Percentiles rank a stretch among this genome's conserved stretches.
Evolutionary conservation across 2,888 invertebrate species (phyloP).

Genomic region (Ischnus inquisitorius): DNA sequence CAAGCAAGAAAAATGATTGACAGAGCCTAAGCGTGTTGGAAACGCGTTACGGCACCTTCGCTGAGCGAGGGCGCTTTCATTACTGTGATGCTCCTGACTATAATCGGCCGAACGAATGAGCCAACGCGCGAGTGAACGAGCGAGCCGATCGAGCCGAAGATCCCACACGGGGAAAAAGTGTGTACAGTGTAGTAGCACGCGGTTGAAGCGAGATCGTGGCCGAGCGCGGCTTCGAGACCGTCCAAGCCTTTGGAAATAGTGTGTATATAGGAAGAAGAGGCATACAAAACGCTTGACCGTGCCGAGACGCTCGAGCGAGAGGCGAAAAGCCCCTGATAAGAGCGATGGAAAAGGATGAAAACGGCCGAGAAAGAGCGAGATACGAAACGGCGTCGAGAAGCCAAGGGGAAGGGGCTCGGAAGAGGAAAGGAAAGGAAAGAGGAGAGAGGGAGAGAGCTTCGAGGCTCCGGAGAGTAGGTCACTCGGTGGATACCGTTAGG

Average conservation of each 20-base stretch:
- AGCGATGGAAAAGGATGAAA: neutral
- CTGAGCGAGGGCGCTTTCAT: conserved; percentile 83
- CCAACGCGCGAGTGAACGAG: conserved; percentile 63
- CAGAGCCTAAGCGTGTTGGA: neutral
- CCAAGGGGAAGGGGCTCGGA: conserved; percentile 13
- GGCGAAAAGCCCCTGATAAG: neutral
- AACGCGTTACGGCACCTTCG: conserved; percentile 77
- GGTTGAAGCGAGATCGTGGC: conserved; percentile 60
- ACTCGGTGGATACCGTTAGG: conserved; percentile 82
- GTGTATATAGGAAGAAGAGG: conserved; percentile 64
- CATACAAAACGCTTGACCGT: conserved; percentile 69
- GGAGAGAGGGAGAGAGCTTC: conserved; percentile 64
- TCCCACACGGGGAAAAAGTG: conserved; percentile 41
- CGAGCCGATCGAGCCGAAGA: conserved; percentile 29
- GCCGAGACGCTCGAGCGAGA: conserved; percentile 63
- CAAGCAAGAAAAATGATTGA: neutral
- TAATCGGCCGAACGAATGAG: conserved; percentile 78
- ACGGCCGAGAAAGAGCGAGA: too few species aligned
- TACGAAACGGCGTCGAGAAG: neutral
- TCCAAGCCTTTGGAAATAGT: conserved; percentile 74
- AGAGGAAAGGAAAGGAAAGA: conserved; percentile 62
- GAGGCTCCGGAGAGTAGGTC: conserved; percentile 81
- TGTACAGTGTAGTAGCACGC: conserved; percentile 7
- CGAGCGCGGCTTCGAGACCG: conserved; percentile 63
- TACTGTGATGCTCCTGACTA: conserved; percentile 74